A percentile compares a stretch with the other conserved stretches of the same genome.
Conservation (phyloP, 37 sponge, comb jelly and placozoan genomes). For the Tethya wilhelma region DNA sequence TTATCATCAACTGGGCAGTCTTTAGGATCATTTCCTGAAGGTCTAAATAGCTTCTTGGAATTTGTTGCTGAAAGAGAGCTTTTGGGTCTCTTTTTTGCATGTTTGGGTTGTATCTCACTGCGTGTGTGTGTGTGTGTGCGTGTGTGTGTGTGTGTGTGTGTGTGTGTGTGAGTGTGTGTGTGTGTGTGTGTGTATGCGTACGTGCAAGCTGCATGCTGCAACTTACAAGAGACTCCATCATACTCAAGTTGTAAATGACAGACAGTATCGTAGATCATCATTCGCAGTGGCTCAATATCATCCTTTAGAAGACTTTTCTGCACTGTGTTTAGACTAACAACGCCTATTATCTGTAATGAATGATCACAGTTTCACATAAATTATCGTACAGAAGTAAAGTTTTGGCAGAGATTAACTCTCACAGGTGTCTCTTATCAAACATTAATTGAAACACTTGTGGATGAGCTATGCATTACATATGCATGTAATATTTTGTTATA, state of each 20-base stretch:
- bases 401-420: too few species aligned
- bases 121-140: slow-evolving; percentile 4
- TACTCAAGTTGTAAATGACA: slow-evolving; percentile 40
- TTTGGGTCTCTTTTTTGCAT: slow-evolving; percentile 14
- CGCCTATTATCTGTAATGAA: not conserved
- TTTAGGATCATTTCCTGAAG: slow-evolving; percentile 44
- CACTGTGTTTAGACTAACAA: not conserved
- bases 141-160: not conserved
- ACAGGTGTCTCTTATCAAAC: too few species aligned
- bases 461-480: too few species aligned
- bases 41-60: slow-evolving; percentile 47
- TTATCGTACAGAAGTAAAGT: too few species aligned
- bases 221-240: slow-evolving; percentile 6
- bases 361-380: too few species aligned
- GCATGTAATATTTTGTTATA: too few species aligned
- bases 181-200: not conserved
- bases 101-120: slow-evolving; percentile 40
- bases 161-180: too few species aligned
- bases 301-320: not conserved
- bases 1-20: not conserved
- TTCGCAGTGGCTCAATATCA: slow-evolving; percentile 53
- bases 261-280: slow-evolving; percentile 41
- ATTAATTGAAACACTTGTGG: too few species aligned
- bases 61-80: slow-evolving; percentile 60
- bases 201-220: not conserved